These are phyloP conservation scores for Drosophila sturtevanti DNA, from an alignment of 1,140 invertebrate genomes.

Conservation along the genomic window DNA sequence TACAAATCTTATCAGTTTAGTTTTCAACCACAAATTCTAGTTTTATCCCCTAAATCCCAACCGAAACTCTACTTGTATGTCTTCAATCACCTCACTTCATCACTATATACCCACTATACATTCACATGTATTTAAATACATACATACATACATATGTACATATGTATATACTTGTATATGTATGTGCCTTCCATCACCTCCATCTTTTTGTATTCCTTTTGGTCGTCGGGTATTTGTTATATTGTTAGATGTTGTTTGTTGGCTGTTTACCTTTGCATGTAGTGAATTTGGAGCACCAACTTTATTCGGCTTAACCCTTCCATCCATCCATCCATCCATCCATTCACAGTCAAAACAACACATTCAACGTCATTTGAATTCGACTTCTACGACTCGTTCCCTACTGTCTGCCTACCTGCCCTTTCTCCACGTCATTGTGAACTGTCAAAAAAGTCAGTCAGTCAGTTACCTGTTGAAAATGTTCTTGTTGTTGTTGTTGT, in stretches of 20 bases:
- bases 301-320: slow-evolving; percentile 22
- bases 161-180: too few relatives aligned
- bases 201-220: background rate
- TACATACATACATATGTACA: too few relatives aligned
- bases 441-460: slow-evolving; percentile 55
- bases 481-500: slow-evolving; percentile 21
- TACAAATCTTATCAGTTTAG: background rate
- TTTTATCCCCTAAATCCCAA: slow-evolving; percentile 12
- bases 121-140: too few relatives aligned
- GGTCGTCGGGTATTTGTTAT: background rate
- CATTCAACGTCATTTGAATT: slow-evolving; percentile 7
- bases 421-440: slow-evolving; percentile 39
- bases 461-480: slow-evolving; percentile 75
- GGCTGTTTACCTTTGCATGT: slow-evolving; percentile 13
- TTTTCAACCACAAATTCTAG: slow-evolving; percentile 3
- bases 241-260: background rate
- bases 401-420: too few relatives aligned
- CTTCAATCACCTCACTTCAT: slow-evolving; percentile 32
- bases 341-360: background rate
- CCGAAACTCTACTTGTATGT: slow-evolving; percentile 17
- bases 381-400: slow-evolving; percentile 4
- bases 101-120: too few relatives aligned
- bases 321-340: background rate
- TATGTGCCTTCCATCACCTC: background rate
- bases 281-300: slow-evolving; percentile 43